phyloP scores from a whole-genome alignment of 1,140 invertebrate species.

The Neuroterus valhalla region DNA sequence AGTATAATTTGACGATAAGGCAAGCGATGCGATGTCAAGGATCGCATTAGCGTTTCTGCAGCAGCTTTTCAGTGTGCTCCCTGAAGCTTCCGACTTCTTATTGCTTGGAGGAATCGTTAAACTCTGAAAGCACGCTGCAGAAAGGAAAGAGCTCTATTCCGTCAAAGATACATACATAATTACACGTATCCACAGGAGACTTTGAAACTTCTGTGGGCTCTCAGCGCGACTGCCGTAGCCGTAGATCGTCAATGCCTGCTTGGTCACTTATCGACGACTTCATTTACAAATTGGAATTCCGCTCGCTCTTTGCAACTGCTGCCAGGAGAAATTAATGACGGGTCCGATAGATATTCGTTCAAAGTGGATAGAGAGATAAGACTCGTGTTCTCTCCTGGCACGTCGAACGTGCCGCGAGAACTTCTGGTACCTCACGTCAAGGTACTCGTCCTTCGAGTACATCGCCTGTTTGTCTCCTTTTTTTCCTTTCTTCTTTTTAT shows the following conservation, averaged over 20 bases:
- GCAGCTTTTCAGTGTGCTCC: too few species aligned
- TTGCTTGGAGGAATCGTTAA: constrained; percentile 45
- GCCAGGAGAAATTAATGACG: constrained; percentile 65
- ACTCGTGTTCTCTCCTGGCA: constrained; percentile 36
- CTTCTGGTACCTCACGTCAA: not conserved
- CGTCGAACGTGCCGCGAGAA: constrained; percentile 4
- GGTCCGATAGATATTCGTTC: constrained; percentile 55
- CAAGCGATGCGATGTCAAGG: too few species aligned
- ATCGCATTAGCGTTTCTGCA: too few species aligned
- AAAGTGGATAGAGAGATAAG: constrained; percentile 61
- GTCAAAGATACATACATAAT: constrained; percentile 12
- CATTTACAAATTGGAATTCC: constrained; percentile 68
- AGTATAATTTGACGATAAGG: too few species aligned
- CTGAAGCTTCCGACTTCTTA: constrained; percentile 37
- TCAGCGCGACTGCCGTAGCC: not conserved
- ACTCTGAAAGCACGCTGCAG: not conserved
- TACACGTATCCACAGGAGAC: not conserved
- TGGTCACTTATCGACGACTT: constrained; percentile 67
- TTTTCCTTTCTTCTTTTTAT: not conserved
- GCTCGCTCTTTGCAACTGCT: constrained; percentile 38
- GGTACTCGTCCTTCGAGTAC: not conserved
- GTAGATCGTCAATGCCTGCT: constrained; percentile 51
- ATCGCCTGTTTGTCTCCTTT: not conserved
- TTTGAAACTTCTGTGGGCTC: not conserved
- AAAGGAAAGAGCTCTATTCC: not conserved